Conservation (phyloP, 2,113 vertebrate species). For the Carassius gibelio region DNA sequence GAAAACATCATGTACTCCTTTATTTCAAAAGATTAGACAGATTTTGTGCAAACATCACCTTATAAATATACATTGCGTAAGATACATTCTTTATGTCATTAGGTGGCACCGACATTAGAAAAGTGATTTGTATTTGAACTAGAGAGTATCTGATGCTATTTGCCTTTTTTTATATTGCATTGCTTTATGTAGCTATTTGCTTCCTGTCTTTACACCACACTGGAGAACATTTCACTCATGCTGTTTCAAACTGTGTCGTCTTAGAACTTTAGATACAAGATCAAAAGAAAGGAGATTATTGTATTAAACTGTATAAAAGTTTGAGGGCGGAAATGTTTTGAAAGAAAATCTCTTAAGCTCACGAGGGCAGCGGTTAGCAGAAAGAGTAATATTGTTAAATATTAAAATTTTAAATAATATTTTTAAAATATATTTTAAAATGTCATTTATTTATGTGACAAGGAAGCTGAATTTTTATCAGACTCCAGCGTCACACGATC, state of each 20-base stretch:
- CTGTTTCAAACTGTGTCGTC: neutral
- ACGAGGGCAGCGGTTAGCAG: neutral
- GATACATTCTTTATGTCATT: constrained; percentile 39
- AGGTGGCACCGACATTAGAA: constrained; percentile 20
- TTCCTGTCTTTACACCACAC: neutral
- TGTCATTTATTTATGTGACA: neutral
- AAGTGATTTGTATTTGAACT: neutral
- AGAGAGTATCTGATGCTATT: constrained; percentile 5
- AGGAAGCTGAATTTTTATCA: neutral
- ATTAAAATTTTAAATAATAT: neutral
- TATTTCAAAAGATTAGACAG: constrained; percentile 6
- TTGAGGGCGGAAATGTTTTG: neutral
- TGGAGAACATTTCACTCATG: constrained; percentile 24
- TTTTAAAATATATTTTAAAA: neutral
- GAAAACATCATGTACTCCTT: neutral
- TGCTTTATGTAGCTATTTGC: constrained; percentile 1
- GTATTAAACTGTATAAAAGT: neutral
- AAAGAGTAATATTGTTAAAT: neutral
- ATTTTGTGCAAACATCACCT: constrained; percentile 29
- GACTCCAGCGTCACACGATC: neutral
- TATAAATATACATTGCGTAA: constrained; percentile 34
- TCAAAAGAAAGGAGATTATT: neutral
- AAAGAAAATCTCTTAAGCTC: neutral
- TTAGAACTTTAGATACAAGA: neutral
- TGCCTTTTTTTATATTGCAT: constrained; percentile 3